These are phyloP conservation scores for Bubo scandiacus DNA, from an alignment of 2,113 vertebrate species.

Conservation along the genomic window DNA sequence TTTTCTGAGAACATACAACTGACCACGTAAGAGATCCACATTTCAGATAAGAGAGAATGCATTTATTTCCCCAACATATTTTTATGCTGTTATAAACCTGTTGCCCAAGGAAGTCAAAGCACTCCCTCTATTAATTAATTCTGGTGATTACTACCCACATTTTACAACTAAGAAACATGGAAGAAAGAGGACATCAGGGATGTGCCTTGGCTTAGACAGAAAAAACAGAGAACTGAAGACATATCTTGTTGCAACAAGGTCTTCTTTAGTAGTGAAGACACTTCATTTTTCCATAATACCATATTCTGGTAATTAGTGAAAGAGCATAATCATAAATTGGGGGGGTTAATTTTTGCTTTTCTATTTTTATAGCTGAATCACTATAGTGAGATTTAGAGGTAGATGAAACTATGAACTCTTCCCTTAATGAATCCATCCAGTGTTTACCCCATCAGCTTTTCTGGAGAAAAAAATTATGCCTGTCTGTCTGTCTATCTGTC, in stretches of 20 bases:
- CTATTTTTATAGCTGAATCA: background rate
- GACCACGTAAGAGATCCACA: background rate
- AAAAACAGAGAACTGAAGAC: background rate
- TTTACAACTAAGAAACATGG: background rate
- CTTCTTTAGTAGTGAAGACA: background rate
- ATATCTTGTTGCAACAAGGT: background rate
- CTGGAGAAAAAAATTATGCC: background rate
- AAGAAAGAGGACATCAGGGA: background rate
- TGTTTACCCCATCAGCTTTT: background rate
- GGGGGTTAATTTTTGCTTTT: background rate
- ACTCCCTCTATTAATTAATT: background rate
- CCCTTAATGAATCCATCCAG: background rate
- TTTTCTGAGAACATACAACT: slow-evolving; percentile 13
- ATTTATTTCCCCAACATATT: background rate
- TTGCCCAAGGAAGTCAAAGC: background rate
- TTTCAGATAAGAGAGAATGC: slow-evolving; percentile 28
- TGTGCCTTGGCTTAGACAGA: background rate
- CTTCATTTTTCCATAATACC: background rate
- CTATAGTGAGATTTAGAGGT: background rate
- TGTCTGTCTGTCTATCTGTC: background rate
- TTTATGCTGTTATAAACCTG: background rate
- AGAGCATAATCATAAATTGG: background rate
- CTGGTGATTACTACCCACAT: background rate
- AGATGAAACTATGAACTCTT: background rate
- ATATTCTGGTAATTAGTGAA: background rate